Evolutionary conservation across 2,113 vertebrate species (phyloP), one percentile per base, ranked within the genome.

Genomic region (Neofelis nebulosa): DNA sequence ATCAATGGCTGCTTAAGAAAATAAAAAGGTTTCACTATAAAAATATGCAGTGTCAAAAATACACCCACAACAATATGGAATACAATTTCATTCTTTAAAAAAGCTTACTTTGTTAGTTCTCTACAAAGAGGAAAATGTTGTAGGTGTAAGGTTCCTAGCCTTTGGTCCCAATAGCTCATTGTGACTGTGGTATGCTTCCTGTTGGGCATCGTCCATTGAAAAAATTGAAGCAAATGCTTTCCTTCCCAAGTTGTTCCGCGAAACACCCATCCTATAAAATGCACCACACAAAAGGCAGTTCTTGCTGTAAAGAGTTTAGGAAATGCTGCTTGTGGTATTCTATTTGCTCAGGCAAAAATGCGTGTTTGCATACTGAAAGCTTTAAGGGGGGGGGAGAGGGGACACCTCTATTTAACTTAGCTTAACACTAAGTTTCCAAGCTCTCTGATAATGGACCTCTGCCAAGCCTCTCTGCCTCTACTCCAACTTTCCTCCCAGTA

Each of bases 21-120:
- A 65, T 33, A 21, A 71, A 55, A 73, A 78, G 15, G 33, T 74
- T 97, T 94, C 57, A 31, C 45, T 83, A 14, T 76, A 86, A 76
- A 65, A 76, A 93, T 21, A 63, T 0, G n/a, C 10, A 33, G 50
- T 66, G 71, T 94, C 29, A 88, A 71, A 96, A 82, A 57, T 63
- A 84, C 29, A 52, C 31, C 78, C 45, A 57, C 82, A 74, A 48
- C 33, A 80, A 87, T 63, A 79, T 3, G 45, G 74, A 4, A 76
- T 33, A 55, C n/a, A 50, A 78, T 71, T 88, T 25, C 13, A 3
- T 9, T 61, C 55, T 61, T 61, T 25, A 14, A 79, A 87, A 85
- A 65, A 9, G 31, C 27, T 36, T 8, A 45, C 29, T 52, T 63
- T 12, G 38, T 80, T n/a, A 38, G 33, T 57, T 48, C 69, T 87